A percentile compares a stretch with the other conserved stretches of the same genome.
These are phyloP conservation scores for Ephydatia muelleri DNA, from an alignment of 37 sponge, comb jelly and placozoan genomes.

Conservation along the genomic window DNA sequence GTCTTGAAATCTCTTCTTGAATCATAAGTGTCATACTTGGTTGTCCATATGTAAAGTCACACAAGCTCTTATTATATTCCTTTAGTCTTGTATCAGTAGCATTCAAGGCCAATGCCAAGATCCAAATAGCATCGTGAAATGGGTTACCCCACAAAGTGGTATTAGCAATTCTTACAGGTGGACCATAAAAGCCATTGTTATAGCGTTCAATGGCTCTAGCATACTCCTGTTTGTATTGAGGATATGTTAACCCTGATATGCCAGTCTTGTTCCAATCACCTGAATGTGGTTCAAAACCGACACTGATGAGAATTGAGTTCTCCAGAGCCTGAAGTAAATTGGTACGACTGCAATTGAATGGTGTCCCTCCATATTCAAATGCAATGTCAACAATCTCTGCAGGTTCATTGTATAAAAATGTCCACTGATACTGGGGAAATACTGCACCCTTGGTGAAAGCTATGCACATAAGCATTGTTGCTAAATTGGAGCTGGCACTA, in stretches of 20 bases:
- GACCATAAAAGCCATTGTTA: neutral
- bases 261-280: neutral
- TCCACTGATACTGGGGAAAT: conserved; percentile 23
- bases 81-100: neutral
- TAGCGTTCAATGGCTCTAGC: neutral
- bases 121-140: conserved; percentile 38
- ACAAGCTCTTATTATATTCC: neutral
- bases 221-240: conserved; percentile 11
- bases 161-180: neutral
- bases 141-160: neutral
- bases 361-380: neutral
- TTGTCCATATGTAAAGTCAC: neutral
- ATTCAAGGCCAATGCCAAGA: conserved; percentile 24
- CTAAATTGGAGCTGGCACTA: neutral
- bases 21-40: neutral
- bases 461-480: conserved; percentile 10
- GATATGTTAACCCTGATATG: conserved; percentile 9
- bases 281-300: neutral
- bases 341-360: neutral
- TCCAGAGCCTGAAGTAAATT: neutral
- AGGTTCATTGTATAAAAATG: conserved; percentile 2
- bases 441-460: neutral
- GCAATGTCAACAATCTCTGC: neutral
- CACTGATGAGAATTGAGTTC: neutral
- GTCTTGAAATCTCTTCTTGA: neutral